A percentile compares a stretch with the other conserved stretches of the same genome.
Conservation (phyloP, 2,888 invertebrate species). For the Eilema sororculum region DNA sequence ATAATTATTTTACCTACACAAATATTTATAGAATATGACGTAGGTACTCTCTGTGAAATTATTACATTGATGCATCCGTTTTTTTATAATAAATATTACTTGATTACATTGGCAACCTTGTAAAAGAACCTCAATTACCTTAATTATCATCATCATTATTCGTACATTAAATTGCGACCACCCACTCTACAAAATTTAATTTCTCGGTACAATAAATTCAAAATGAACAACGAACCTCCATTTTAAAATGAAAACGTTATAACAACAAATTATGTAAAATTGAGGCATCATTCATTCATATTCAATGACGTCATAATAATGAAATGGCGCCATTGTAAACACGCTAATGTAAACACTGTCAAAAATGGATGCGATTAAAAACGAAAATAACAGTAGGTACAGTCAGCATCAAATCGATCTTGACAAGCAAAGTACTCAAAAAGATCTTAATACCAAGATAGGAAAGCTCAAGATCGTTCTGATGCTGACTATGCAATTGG, state of each 20-base stretch:
- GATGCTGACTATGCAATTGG: too few relatives aligned
- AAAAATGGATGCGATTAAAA: not conserved
- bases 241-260: not conserved
- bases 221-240: constrained; percentile 5
- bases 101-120: not conserved
- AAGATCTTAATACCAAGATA: too few relatives aligned
- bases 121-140: not conserved
- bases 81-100: too few relatives aligned
- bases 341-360: not conserved
- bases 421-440: too few relatives aligned
- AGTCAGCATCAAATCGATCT: too few relatives aligned
- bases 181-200: constrained; percentile 5
- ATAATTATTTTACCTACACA: too few relatives aligned
- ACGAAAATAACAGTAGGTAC: too few relatives aligned
- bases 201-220: constrained; percentile 3
- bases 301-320: not conserved
- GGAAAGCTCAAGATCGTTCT: too few relatives aligned
- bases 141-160: constrained; percentile 4
- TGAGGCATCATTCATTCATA: constrained; percentile 1
- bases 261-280: constrained; percentile 2
- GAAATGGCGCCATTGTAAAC: not conserved
- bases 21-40: too few relatives aligned
- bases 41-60: too few relatives aligned
- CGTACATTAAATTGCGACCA: not conserved
- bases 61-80: too few relatives aligned